Conservation (phyloP, 2,888 invertebrate species). For the Hirudinaria manillensis region DNA sequence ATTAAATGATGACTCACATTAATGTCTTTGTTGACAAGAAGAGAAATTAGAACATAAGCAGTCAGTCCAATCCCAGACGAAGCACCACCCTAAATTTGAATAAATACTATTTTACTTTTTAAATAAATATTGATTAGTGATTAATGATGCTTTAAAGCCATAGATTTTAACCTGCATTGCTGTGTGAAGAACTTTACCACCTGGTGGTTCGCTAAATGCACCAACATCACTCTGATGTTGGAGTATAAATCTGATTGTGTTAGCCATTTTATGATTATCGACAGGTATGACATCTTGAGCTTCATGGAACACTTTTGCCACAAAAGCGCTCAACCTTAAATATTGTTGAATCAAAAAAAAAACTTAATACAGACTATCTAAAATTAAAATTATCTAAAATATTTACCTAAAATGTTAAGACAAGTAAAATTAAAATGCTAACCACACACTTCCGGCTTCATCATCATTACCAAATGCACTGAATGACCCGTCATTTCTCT, state of each 20-base stretch:
- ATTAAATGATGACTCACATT: too few relatives aligned
- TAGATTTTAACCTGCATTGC: slow-evolving; percentile 62
- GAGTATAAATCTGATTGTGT: slow-evolving; percentile 71
- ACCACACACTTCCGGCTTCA: slow-evolving; percentile 72
- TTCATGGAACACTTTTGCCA: slow-evolving; percentile 27
- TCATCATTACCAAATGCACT: slow-evolving; percentile 73
- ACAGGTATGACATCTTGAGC: slow-evolving; percentile 26
- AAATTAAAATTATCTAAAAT: too few relatives aligned
- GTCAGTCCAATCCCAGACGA: slow-evolving; percentile 70
- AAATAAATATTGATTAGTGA: too few relatives aligned
- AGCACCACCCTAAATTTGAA: slow-evolving; percentile 61
- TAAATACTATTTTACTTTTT: too few relatives aligned
- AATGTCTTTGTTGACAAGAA: too few relatives aligned
- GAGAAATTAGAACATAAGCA: slow-evolving; percentile 70
- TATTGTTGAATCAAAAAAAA: too few relatives aligned
- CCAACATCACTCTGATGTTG: slow-evolving; percentile 69
- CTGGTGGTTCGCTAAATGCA: slow-evolving; percentile 63
- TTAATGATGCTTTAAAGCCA: too few relatives aligned
- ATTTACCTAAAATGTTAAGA: too few relatives aligned
- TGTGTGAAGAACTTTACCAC: slow-evolving; percentile 65
- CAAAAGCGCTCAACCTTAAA: slow-evolving; percentile 32
- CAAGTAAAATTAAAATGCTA: too few relatives aligned
- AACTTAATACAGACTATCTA: too few relatives aligned
- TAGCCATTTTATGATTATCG: slow-evolving; percentile 54
- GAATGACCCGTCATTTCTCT: slow-evolving; percentile 80